A percentile compares a stretch with the other conserved stretches of the same genome.
Conservation (phyloP, 2,888 invertebrate species). For the Cantharis nigra region DNA sequence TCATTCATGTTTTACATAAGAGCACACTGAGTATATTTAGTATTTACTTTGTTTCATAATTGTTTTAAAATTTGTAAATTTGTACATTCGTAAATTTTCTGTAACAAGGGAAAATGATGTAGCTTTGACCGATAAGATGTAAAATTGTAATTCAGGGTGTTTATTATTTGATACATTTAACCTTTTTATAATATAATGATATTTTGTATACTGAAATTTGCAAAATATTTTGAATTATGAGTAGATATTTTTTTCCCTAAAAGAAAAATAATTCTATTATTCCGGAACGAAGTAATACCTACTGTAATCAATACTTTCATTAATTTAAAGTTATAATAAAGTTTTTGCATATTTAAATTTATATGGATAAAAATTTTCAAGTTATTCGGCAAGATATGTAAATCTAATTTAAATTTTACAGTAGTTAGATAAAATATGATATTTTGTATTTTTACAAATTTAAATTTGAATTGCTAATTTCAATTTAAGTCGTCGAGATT, state of each 20-base stretch:
- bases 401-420: slow-evolving; percentile 5
- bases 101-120: background rate
- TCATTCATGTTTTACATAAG: background rate
- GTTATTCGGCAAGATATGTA: slow-evolving; percentile 8
- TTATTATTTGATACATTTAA: too few species aligned
- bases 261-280: background rate
- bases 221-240: too few species aligned
- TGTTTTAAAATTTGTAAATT: background rate
- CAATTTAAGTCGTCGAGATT: background rate
- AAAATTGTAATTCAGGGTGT: too few species aligned
- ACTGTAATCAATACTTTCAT: background rate
- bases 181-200: too few species aligned
- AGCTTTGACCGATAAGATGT: background rate
- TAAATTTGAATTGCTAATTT: slow-evolving; percentile 1
- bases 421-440: background rate
- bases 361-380: background rate
- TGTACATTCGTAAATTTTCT: background rate
- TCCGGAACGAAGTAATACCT: background rate
- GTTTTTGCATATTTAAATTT: background rate
- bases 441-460: background rate
- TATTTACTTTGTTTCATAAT: background rate
- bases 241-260: too few species aligned
- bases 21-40: background rate
- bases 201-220: too few species aligned
- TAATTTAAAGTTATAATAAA: background rate